Conservation (phyloP, 2,113 vertebrate species). For the Calidris pugnax region DNA sequence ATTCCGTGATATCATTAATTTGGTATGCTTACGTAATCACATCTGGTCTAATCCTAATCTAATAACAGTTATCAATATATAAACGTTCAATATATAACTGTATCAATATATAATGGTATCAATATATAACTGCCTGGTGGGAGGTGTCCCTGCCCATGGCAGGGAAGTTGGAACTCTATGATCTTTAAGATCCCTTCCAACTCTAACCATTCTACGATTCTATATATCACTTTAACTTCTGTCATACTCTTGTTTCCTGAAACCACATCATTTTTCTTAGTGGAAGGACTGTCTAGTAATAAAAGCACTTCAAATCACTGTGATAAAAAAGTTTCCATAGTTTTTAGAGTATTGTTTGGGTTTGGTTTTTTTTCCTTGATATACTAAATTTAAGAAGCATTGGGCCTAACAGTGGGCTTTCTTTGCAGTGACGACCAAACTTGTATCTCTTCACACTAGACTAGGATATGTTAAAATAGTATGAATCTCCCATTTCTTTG, state of each 20-base stretch:
- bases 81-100: too few species aligned
- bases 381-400: background rate
- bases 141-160: too few species aligned
- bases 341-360: background rate
- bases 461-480: background rate
- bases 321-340: fast-evolving
- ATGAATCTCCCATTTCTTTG: background rate
- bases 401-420: background rate
- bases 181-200: too few species aligned
- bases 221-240: background rate
- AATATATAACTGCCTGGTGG: too few species aligned
- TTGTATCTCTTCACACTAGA: background rate
- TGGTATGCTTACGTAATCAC: background rate
- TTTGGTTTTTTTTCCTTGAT: fast-evolving
- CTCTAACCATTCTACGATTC: too few species aligned
- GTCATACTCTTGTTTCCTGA: background rate
- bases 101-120: too few species aligned
- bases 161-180: too few species aligned
- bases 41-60: background rate
- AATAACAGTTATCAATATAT: background rate
- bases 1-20: background rate
- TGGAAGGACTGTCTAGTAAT: background rate
- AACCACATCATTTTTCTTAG: background rate
- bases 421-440: background rate
- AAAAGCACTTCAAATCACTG: background rate